phyloP scores from a whole-genome alignment of 2,113 vertebrate genomes.

The Poecile atricapillus region DNA sequence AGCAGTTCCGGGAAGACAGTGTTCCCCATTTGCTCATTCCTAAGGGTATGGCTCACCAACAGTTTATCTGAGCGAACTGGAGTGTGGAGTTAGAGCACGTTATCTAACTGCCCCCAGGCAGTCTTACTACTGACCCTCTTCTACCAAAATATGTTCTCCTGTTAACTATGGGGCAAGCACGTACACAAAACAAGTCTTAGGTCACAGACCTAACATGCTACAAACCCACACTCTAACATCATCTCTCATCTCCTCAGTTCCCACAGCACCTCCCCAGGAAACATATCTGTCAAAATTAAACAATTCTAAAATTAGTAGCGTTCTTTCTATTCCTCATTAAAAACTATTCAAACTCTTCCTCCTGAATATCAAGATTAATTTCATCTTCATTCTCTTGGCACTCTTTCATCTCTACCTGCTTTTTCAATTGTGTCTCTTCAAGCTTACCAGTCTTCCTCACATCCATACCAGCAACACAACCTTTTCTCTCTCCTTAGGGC shows the following conservation, averaged over 20 bases:
- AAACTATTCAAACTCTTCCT: neutral
- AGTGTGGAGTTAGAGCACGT: neutral
- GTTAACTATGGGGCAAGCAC: neutral
- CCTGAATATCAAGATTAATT: neutral
- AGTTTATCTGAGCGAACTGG: neutral
- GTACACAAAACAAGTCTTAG: neutral
- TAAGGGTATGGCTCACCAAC: neutral
- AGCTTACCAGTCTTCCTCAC: neutral
- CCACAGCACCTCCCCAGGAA: neutral
- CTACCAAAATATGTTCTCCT: neutral
- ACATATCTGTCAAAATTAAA: neutral
- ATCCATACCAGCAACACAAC: neutral
- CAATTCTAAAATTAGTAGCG: neutral
- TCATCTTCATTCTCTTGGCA: neutral
- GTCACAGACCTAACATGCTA: neutral
- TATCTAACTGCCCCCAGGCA: neutral
- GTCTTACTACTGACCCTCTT: neutral
- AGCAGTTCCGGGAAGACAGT: neutral
- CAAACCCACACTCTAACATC: neutral
- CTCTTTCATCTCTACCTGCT: neutral
- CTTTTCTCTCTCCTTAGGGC: neutral
- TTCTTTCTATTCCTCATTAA: neutral
- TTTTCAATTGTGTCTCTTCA: accelerated
- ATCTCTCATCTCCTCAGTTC: neutral
- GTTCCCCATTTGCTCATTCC: neutral